Percentiles rank a stretch among this genome's conserved stretches.
Conservation (phyloP, 2,888 invertebrate species). For the Caradrina kadenii region DNA sequence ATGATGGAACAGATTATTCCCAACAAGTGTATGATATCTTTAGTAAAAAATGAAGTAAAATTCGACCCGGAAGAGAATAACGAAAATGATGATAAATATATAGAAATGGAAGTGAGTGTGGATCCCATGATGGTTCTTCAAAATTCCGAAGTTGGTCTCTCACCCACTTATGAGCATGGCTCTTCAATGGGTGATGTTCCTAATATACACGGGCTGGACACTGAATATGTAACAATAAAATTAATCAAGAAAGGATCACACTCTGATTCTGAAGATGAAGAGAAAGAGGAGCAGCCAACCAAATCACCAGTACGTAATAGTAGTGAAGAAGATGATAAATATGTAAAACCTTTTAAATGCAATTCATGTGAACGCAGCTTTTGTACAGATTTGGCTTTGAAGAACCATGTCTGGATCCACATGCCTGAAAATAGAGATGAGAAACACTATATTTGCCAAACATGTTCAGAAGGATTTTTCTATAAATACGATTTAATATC, state of each 20-base stretch:
- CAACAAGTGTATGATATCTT: slow-evolving; percentile 39
- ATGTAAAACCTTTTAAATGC: slow-evolving; percentile 89
- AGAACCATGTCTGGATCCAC: slow-evolving; percentile 92
- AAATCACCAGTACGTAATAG: slow-evolving; percentile 8
- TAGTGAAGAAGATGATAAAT: slow-evolving; percentile 51
- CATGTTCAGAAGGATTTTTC: slow-evolving; percentile 91
- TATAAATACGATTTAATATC: slow-evolving; percentile 91
- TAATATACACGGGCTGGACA: slow-evolving; percentile 73
- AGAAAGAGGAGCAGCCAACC: slow-evolving; percentile 41
- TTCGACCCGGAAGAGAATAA: slow-evolving; percentile 60
- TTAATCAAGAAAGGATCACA: slow-evolving; percentile 73
- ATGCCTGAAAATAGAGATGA: slow-evolving; percentile 71
- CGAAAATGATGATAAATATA: slow-evolving; percentile 78
- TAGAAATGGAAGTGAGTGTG: slow-evolving; percentile 92
- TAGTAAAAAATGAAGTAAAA: slow-evolving; percentile 53
- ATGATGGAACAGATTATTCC: slow-evolving; percentile 84
- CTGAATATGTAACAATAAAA: slow-evolving; percentile 82
- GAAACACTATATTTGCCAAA: slow-evolving; percentile 86
- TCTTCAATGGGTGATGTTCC: slow-evolving; percentile 69
- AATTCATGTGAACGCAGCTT: slow-evolving; percentile 89
- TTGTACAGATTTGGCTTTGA: slow-evolving; percentile 90
- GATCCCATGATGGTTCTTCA: slow-evolving; percentile 93
- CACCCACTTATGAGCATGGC: slow-evolving; percentile 61
- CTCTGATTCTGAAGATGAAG: slow-evolving; percentile 52
- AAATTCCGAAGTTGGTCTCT: slow-evolving; percentile 85